Base-by-base conservation (phyloP, 2,113 vertebrate genomes). In the Aptenodytes patagonicus region DNA sequence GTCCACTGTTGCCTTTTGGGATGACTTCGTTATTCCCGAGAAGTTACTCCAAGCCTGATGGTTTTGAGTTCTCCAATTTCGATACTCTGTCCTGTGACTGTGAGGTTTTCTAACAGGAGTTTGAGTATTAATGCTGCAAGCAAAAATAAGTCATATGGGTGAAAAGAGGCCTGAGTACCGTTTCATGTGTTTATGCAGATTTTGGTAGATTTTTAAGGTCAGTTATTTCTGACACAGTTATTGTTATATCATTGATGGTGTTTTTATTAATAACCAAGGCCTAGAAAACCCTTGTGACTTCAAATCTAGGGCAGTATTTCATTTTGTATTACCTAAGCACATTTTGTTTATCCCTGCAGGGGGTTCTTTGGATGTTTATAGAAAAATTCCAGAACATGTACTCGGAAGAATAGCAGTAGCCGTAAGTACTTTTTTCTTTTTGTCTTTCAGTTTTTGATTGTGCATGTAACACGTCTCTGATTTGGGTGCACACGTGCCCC, bases 291-390 rank as follows among this genome's bases (percentile, higher is more conserved):
- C 89, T 69, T 29, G 93, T 76, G 95, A 31, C 46, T 72, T 34
- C 40, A 65, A 60, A 95, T 97, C 65, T 95, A 60, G 95, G 96
- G 94, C 94, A 84, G 34, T 62, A 17, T 93, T 95, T 94, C 70
- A 36, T 26, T 76, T 90, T 65, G 32, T 65, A 38, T 55, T 95
- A 84, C 94, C 57, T 77, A 31, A 90, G 34, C 57, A 9, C 21
- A 1, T 94, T 79, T 96, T 91, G 83, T 96, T 93, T 97, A 22
- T 97, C 52, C 97, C 93, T 96, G 72, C 98, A 99, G 99, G 99
- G 60, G 99, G 99, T 42, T 99, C 99, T 80, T 98, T 99, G 98
- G 99, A 99, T 91, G 99, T 99, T 83, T 99, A 99, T 94, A 98
- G 99, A 93, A 99, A 98, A 95, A 99, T 99, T 79, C 99, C 99